Conservation (phyloP, 2,113 vertebrate species). For the Seriola rivoliana region DNA sequence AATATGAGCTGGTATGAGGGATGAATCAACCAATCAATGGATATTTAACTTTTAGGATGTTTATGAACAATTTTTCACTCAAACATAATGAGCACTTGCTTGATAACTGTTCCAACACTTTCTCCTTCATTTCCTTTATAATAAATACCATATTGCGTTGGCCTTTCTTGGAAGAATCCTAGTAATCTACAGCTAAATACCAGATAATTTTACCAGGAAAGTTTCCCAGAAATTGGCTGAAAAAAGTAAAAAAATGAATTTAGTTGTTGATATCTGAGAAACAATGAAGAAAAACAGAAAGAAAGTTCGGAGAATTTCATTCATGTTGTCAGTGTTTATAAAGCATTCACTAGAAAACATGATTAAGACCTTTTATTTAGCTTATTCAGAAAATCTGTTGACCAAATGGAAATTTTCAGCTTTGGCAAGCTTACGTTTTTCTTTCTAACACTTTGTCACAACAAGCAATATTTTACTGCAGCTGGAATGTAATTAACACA, state of each 20-base stretch:
- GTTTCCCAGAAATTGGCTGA: background rate
- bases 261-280: background rate
- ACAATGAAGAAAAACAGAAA: constrained; percentile 15
- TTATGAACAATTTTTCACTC: too few relatives aligned
- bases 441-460: constrained; percentile 30
- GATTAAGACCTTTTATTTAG: background rate
- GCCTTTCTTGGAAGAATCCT: background rate
- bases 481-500: constrained; percentile 13
- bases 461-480: constrained; percentile 7
- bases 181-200: background rate
- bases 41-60: too few relatives aligned
- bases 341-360: background rate
- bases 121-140: background rate
- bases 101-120: too few relatives aligned
- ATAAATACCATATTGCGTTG: background rate
- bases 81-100: too few relatives aligned
- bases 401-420: background rate
- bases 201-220: background rate
- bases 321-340: background rate
- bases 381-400: constrained; percentile 20
- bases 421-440: constrained; percentile 16
- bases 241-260: background rate
- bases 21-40: too few relatives aligned
- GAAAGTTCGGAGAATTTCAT: background rate
- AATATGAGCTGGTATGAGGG: too few relatives aligned